phyloP scores from a whole-genome alignment of 2,113 vertebrate species.

The Alethe castanea region DNA sequence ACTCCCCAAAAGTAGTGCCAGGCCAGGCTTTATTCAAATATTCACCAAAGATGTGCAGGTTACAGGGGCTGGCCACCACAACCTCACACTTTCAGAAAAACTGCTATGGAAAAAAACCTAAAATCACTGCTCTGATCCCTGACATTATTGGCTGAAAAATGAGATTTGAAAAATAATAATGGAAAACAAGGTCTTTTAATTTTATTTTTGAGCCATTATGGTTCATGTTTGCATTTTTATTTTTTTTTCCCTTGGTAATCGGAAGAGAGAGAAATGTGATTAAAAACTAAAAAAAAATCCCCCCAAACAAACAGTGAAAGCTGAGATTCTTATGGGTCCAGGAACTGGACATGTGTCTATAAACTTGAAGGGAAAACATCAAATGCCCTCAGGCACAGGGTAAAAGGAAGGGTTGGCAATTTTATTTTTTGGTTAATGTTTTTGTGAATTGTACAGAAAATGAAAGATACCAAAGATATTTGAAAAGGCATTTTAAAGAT shows the following conservation, averaged over 20 bases:
- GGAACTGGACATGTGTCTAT: neutral
- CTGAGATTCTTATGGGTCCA: neutral
- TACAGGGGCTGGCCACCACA: neutral
- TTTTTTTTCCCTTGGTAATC: neutral
- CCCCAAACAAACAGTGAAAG: constrained; percentile 1
- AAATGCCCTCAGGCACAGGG: neutral
- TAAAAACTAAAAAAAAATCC: neutral
- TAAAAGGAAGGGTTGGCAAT: neutral
- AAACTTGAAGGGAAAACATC: neutral
- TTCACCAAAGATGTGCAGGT: neutral
- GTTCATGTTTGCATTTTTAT: neutral
- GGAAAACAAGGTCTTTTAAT: neutral
- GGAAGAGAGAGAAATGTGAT: constrained; percentile 40
- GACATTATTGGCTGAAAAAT: neutral
- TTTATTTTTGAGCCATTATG: constrained; percentile 15
- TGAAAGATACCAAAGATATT: neutral
- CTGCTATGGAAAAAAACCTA: neutral
- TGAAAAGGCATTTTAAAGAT: neutral
- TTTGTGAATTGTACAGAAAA: neutral
- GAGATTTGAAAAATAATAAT: constrained; percentile 1
- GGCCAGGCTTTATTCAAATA: neutral
- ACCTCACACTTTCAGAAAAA: neutral
- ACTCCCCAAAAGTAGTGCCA: neutral
- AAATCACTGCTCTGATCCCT: neutral
- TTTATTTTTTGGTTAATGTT: neutral